Percentiles rank a stretch among this genome's conserved stretches.
These are phyloP conservation scores for Epinephelus cyanopodus DNA, from an alignment of 2,113 vertebrate species.

Conservation along the genomic window DNA sequence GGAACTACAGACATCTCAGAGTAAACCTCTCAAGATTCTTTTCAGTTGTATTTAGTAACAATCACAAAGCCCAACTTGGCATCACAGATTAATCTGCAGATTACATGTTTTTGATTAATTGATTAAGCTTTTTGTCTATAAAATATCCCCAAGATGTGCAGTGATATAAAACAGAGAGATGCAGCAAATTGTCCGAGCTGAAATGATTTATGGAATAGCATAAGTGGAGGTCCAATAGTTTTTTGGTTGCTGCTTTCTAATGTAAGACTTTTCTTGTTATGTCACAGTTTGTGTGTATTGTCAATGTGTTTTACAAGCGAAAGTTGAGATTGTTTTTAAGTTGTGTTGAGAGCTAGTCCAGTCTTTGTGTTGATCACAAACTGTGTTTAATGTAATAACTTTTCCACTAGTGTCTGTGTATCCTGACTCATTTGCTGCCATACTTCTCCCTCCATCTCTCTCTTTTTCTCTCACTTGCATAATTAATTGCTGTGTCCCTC, in stretches of 20 bases:
- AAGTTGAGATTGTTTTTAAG: not conserved
- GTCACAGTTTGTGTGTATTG: not conserved
- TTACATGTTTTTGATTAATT: not conserved
- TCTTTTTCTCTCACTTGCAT: conserved; percentile 19
- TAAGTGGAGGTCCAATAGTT: not conserved
- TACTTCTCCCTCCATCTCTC: not conserved
- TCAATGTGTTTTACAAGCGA: not conserved
- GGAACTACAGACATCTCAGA: not conserved
- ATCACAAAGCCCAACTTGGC: not conserved
- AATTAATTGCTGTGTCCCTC: conserved; percentile 44
- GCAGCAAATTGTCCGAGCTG: not conserved
- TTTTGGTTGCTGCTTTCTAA: not conserved
- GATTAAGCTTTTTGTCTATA: too few relatives aligned
- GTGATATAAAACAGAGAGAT: not conserved
- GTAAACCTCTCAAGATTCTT: not conserved
- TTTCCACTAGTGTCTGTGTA: conserved; percentile 83
- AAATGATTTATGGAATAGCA: not conserved
- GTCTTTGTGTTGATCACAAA: conserved; percentile 69
- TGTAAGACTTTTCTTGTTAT: not conserved
- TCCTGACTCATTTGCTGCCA: conserved; percentile 69
- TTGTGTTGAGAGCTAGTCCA: not conserved
- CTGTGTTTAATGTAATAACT: conserved; percentile 28
- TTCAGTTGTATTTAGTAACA: not conserved
- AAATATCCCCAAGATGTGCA: too few relatives aligned
- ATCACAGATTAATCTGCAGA: not conserved